These are phyloP conservation scores for Danio tinwini DNA, from an alignment of 2,797 vertebrate species.

Conservation along the genomic window DNA sequence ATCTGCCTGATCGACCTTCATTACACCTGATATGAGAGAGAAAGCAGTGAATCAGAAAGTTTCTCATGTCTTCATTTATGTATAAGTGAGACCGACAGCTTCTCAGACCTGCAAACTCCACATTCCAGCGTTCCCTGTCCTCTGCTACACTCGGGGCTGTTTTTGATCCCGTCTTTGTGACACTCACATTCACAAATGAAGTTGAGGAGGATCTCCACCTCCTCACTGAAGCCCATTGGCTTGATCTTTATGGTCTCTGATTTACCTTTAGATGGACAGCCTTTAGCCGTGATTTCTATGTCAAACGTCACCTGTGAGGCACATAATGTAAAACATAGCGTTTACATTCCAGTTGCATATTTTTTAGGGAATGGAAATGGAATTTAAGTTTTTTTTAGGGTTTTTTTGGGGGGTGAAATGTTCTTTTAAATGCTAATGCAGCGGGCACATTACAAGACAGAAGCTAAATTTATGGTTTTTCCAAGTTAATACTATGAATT, in stretches of 20 bases:
- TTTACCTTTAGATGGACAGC: conserved; percentile 83
- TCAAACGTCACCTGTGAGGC: conserved; percentile 86
- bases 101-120: conserved; percentile 91
- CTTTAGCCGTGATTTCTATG: conserved; percentile 85
- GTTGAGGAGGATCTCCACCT: conserved; percentile 88
- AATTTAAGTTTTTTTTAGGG: too few species aligned
- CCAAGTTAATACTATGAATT: too few species aligned
- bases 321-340: background rate
- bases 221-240: conserved; percentile 91
- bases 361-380: too few species aligned
- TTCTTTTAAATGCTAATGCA: background rate
- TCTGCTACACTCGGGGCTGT: conserved; percentile 78
- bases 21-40: conserved; percentile 83
- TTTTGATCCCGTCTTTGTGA: conserved; percentile 74
- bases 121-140: conserved; percentile 95
- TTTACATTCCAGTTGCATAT: background rate
- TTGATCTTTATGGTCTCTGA: conserved; percentile 88
- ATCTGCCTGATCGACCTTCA: conserved; percentile 87
- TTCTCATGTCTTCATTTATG: background rate
- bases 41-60: background rate
- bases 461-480: too few species aligned
- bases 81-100: background rate
- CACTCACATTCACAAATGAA: conserved; percentile 94
- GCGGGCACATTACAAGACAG: background rate
- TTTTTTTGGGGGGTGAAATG: background rate